phyloP scores from a whole-genome alignment of 2,888 invertebrate species.

The Dilophus febrilis region DNA sequence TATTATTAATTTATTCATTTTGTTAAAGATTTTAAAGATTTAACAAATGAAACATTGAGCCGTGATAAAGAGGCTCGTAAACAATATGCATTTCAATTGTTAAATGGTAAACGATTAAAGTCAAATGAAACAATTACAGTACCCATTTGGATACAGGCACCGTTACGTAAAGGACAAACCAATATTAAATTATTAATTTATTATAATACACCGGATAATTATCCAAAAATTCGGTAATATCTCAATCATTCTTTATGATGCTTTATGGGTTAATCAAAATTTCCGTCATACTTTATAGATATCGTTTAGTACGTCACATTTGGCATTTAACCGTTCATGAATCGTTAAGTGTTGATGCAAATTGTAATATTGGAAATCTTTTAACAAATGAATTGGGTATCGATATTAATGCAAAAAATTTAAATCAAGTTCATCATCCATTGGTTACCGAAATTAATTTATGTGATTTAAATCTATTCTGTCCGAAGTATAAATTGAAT shows the following conservation, averaged over 20 bases:
- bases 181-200: conserved; percentile 53
- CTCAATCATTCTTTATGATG: conserved; percentile 1
- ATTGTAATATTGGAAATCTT: conserved; percentile 31
- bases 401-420: conserved; percentile 50
- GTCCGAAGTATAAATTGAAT: conserved; percentile 22
- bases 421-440: conserved; percentile 42
- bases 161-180: conserved; percentile 43
- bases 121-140: conserved; percentile 23
- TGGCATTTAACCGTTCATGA: conserved; percentile 46
- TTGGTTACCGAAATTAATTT: conserved; percentile 22
- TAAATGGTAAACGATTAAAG: conserved; percentile 17
- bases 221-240: conserved; percentile 25
- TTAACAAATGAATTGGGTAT: conserved; percentile 42
- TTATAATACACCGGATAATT: conserved; percentile 37
- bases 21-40: conserved; percentile 20
- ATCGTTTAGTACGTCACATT: conserved; percentile 44
- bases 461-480: conserved; percentile 22
- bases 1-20: not conserved
- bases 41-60: conserved; percentile 26
- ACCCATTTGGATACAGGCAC: conserved; percentile 50
- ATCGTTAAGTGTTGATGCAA: conserved; percentile 37
- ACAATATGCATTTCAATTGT: conserved; percentile 25
- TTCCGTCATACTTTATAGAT: conserved; percentile 23
- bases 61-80: conserved; percentile 29
- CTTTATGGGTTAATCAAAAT: too few species aligned